Conservation (phyloP, 2,113 vertebrate species). For the Camelus bactrianus region DNA sequence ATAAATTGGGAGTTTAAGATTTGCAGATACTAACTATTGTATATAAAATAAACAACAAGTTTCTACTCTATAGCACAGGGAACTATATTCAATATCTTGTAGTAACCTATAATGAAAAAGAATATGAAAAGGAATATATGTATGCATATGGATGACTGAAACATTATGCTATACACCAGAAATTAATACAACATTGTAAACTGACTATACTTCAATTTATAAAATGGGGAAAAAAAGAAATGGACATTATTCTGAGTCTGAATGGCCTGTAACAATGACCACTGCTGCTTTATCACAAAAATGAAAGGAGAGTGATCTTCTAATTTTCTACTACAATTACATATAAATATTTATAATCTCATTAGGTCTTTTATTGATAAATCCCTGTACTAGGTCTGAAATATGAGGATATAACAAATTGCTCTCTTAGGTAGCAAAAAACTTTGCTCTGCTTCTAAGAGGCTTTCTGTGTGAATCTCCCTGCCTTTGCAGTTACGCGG, state of each 20-base stretch:
- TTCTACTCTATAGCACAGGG: no score
- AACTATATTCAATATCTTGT: no score
- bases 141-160: no score
- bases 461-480: slow-evolving; percentile 4
- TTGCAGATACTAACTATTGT: no score
- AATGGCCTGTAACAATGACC: not conserved
- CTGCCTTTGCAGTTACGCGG: slow-evolving; percentile 91
- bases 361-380: not conserved
- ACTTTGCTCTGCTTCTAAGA: not conserved
- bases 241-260: not conserved
- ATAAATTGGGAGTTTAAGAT: no score
- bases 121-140: no score
- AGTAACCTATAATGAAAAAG: no score
- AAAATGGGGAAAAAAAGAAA: not conserved
- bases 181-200: no score
- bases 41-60: no score
- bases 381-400: not conserved
- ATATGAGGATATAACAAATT: not conserved
- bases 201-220: no score
- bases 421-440: not conserved
- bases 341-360: not conserved
- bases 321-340: not conserved
- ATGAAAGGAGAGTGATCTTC: not conserved
- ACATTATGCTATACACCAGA: no score
- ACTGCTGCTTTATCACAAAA: not conserved